Conservation (phyloP, 1,140 invertebrate genomes). For the Pachypsylla venusta region DNA sequence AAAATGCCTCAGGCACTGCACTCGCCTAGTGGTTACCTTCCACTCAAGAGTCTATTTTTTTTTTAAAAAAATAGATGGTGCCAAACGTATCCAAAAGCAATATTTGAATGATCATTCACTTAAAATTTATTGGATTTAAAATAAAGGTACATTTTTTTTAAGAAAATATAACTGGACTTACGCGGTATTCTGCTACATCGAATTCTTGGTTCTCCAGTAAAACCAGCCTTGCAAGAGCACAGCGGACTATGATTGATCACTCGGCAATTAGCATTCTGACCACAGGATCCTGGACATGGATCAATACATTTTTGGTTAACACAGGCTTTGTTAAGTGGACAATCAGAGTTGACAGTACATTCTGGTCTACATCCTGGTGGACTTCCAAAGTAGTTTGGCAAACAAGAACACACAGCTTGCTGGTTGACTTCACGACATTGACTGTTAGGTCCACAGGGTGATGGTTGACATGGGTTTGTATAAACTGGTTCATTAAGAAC, state of each 20-base stretch:
- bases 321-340: constrained; percentile 50
- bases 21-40: too few relatives aligned
- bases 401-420: constrained; percentile 56
- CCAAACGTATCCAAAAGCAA: too few relatives aligned
- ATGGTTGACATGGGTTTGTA: constrained; percentile 45
- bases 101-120: too few relatives aligned
- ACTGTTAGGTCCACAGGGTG: constrained; percentile 60
- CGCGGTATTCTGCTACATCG: constrained; percentile 38
- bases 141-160: too few relatives aligned
- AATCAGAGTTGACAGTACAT: constrained; percentile 54
- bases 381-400: constrained; percentile 56
- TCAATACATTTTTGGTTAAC: constrained; percentile 53
- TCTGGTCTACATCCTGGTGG: constrained; percentile 55
- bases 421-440: constrained; percentile 48
- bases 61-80: too few relatives aligned
- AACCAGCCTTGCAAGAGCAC: constrained; percentile 50
- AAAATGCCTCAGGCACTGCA: too few relatives aligned
- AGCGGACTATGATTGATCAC: constrained; percentile 54
- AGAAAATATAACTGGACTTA: constrained; percentile 29
- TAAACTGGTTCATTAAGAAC: constrained; percentile 25
- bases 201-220: constrained; percentile 53
- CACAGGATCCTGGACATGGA: constrained; percentile 56
- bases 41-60: too few relatives aligned
- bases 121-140: too few relatives aligned
- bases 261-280: constrained; percentile 49